A percentile compares a stretch with the other conserved stretches of the same genome.
phyloP scores from a whole-genome alignment of 2,113 vertebrate genomes.

The Entomyzon cyanotis region DNA sequence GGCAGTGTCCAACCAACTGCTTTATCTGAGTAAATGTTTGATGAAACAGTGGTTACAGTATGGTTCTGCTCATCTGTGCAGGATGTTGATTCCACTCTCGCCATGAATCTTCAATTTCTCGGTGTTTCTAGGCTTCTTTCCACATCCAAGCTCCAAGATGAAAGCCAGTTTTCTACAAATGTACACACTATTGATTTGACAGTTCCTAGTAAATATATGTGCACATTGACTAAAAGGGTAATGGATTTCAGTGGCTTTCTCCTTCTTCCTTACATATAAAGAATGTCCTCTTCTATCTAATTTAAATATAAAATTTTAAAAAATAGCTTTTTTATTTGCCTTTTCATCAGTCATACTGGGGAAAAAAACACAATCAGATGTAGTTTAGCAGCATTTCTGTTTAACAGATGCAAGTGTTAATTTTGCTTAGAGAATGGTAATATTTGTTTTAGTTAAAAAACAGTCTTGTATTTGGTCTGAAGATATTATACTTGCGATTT shows the following conservation, averaged over 20 bases:
- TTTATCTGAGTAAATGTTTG: neutral
- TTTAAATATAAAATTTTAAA: neutral
- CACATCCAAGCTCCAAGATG: neutral
- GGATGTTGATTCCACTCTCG: neutral
- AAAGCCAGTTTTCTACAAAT: neutral
- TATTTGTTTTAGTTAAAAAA: neutral
- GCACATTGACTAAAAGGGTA: neutral
- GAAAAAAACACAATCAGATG: neutral
- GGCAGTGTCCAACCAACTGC: neutral
- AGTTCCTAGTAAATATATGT: neutral
- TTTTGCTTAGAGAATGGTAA: neutral
- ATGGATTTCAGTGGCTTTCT: neutral
- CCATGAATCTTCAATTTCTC: neutral
- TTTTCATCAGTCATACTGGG: neutral
- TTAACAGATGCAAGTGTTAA: neutral
- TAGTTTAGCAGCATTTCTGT: neutral
- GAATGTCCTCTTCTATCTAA: constrained; percentile 11
- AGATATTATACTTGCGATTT: neutral
- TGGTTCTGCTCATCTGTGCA: neutral
- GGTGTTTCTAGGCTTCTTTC: neutral
- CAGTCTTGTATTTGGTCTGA: neutral
- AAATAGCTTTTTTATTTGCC: neutral
- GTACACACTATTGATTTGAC: neutral
- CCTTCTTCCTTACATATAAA: neutral
- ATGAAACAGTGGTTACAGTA: neutral